Conservation (phyloP, 2,888 invertebrate genomes). For the Seira ritae region DNA sequence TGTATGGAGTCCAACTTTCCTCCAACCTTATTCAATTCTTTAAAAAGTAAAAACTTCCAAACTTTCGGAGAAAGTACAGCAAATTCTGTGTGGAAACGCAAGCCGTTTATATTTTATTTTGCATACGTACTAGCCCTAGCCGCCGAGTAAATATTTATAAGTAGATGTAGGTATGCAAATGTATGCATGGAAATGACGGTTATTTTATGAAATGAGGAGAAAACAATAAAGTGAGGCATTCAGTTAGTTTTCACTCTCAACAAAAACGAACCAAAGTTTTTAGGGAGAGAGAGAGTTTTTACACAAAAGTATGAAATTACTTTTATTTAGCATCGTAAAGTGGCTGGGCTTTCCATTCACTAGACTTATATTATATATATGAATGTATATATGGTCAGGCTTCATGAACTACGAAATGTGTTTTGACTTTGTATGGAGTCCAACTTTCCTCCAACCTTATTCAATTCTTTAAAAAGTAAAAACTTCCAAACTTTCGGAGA, state of each 20-base stretch:
- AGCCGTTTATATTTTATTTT: neutral
- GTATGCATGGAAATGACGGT: constrained; percentile 58
- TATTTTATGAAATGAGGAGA: constrained; percentile 65
- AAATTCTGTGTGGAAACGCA: neutral
- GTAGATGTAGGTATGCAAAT: constrained; percentile 55
- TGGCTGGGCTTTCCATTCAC: constrained; percentile 27
- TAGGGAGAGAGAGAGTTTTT: neutral
- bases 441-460: neutral
- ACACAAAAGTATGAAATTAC: constrained; percentile 49
- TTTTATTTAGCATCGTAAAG: constrained; percentile 52
- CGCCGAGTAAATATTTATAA: neutral
- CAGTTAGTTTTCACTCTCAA: constrained; percentile 32
- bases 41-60: neutral
- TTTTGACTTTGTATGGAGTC: neutral
- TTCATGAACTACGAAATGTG: neutral
- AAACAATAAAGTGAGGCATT: constrained; percentile 61
- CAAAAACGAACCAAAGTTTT: constrained; percentile 2
- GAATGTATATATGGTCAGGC: neutral
- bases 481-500: neutral
- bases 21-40: neutral
- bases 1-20: neutral
- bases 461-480: neutral
- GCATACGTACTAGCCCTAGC: no score
- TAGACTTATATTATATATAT: no score
- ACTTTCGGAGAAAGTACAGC: no score